phyloP scores from a whole-genome alignment of 2,888 invertebrate genomes.

The Epinotia nisella region DNA sequence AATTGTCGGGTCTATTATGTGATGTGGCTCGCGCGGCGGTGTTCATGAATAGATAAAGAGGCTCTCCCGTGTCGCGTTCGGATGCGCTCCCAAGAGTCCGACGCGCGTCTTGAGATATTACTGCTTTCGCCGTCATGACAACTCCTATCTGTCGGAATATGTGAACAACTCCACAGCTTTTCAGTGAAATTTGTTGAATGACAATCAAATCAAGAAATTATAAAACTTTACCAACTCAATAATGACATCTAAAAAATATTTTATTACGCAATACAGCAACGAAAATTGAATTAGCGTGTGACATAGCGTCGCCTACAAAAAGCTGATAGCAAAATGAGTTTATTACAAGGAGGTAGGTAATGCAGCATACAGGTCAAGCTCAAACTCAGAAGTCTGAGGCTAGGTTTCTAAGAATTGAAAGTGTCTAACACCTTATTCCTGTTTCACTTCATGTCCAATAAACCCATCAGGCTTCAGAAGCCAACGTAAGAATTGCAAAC shows the following conservation, averaged over 20 bases:
- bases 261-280: background rate
- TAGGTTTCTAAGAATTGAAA: too few species aligned
- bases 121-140: slow-evolving; percentile 62
- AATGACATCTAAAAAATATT: too few species aligned
- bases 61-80: slow-evolving; percentile 59
- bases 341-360: too few species aligned
- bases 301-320: too few species aligned
- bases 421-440: too few species aligned
- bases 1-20: slow-evolving; percentile 51
- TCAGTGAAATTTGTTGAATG: background rate
- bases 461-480: background rate
- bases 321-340: too few species aligned
- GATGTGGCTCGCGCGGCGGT: slow-evolving; percentile 53
- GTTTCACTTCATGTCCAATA: background rate
- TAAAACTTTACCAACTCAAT: background rate
- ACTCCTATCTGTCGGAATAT: slow-evolving; percentile 54
- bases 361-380: too few species aligned
- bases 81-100: slow-evolving; percentile 58
- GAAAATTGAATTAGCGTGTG: background rate
- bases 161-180: slow-evolving; percentile 39
- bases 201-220: background rate
- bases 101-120: slow-evolving; percentile 69
- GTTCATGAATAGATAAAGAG: slow-evolving; percentile 72
- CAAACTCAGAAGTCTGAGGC: too few species aligned
- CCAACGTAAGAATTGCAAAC: background rate